Evolutionary conservation across 2,888 invertebrate species (phyloP).

Genomic region (Hyppa rectilinea): DNA sequence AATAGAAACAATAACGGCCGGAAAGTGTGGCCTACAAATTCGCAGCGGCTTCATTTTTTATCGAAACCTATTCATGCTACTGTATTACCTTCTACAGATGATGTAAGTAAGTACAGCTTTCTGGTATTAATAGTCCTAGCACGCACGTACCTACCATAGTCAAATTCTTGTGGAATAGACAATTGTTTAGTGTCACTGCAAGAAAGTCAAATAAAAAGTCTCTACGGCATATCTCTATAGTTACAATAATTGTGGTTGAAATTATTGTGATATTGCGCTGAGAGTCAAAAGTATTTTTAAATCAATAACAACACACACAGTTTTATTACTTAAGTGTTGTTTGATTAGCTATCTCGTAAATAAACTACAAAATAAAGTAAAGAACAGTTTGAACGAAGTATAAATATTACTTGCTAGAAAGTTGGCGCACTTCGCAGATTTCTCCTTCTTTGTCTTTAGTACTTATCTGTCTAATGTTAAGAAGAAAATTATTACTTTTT

Average conservation of each 20-base stretch:
- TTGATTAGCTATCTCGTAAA: background rate
- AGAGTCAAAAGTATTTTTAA: background rate
- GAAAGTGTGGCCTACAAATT: too few species aligned
- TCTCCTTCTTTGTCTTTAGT: background rate
- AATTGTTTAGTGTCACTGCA: background rate
- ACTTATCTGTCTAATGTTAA: background rate
- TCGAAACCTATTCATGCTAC: background rate
- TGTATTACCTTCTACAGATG: background rate
- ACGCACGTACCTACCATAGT: background rate
- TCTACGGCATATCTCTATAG: background rate
- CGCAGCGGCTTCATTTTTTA: background rate
- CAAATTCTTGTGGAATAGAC: background rate
- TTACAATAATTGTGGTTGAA: background rate
- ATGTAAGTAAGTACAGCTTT: background rate
- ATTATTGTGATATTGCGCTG: background rate
- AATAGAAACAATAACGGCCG: too few species aligned
- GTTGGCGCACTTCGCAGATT: constrained; percentile 26
- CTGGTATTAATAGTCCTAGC: background rate
- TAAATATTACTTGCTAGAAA: constrained; percentile 18
- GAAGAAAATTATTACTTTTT: background rate
- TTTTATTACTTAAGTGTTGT: background rate
- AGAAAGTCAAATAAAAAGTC: background rate
- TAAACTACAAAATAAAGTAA: constrained; percentile 1
- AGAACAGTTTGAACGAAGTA: background rate
- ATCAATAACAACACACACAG: background rate